These are phyloP conservation scores for western clawed frog (Xenopus tropicalis) DNA, from an alignment of 2,113 vertebrate species.

Conservation along the genomic window UCB_Xtro_10.0 CM004450.2:107440001-107440500, in stretches of 20 bases:
- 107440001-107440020: neutral
- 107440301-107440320: conserved; percentile 11
- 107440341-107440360: too few species aligned
- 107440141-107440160: conserved; percentile 2
- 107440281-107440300: conserved; percentile 12
- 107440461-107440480: too few species aligned
- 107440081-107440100: conserved; percentile 1
- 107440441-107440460: too few species aligned
- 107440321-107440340: neutral
- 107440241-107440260: conserved; percentile 17
- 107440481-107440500: too few species aligned
- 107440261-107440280: conserved; percentile 32
- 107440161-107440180: conserved; percentile 4
- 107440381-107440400: too few species aligned
- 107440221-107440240: conserved; percentile 32
- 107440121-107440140: conserved; percentile 11
- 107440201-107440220: conserved; percentile 30
- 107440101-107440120: conserved; percentile 5
- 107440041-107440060: neutral
- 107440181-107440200: conserved; percentile 21
- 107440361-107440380: too few species aligned
- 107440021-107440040: too few species aligned
- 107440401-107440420: too few species aligned
- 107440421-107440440: too few species aligned
- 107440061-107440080: neutral